Percentiles rank a stretch among this genome's conserved stretches.
Conservation (phyloP, 1,140 invertebrate genomes). For the Hydropsyche tenuis region DNA sequence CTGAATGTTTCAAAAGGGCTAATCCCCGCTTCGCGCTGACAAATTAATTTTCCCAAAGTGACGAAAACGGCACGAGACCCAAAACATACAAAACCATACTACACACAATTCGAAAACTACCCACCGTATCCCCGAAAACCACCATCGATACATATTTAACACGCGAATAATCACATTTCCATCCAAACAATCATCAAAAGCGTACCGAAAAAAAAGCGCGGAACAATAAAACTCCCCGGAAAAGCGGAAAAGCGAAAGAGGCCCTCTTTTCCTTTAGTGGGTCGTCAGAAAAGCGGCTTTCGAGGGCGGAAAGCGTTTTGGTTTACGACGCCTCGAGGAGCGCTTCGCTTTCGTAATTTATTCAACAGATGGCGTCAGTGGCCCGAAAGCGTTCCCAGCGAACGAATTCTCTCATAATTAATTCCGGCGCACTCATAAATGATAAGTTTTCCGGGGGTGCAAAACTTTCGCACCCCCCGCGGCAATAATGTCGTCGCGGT, state of each 20-base stretch:
- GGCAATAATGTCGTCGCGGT: not conserved
- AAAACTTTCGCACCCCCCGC: not conserved
- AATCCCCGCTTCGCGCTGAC: too few relatives aligned
- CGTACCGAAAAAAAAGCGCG: not conserved
- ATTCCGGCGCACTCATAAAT: not conserved
- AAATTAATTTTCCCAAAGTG: too few relatives aligned
- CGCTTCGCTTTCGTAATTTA: slow-evolving; percentile 6
- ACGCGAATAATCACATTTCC: too few relatives aligned
- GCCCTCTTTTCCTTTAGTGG: not conserved
- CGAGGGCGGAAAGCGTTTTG: slow-evolving; percentile 20
- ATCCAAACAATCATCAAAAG: not conserved
- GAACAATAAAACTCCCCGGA: not conserved
- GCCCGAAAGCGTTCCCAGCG: not conserved
- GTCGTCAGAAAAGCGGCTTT: not conserved
- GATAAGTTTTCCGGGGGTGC: not conserved
- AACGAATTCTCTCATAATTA: too few relatives aligned
- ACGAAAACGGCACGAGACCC: too few relatives aligned
- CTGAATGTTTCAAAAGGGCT: too few relatives aligned
- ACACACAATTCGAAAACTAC: too few relatives aligned
- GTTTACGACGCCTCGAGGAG: slow-evolving; percentile 22
- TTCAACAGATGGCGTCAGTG: slow-evolving; percentile 18
- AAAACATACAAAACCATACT: too few relatives aligned
- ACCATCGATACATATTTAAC: too few relatives aligned
- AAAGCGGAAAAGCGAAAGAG: not conserved
- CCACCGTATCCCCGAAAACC: too few relatives aligned